A percentile compares a stretch with the other conserved stretches of the same genome.
These are phyloP conservation scores for Mesembrinibis cayennensis DNA, from an alignment of 2,113 vertebrate genomes.

Conservation along the genomic window DNA sequence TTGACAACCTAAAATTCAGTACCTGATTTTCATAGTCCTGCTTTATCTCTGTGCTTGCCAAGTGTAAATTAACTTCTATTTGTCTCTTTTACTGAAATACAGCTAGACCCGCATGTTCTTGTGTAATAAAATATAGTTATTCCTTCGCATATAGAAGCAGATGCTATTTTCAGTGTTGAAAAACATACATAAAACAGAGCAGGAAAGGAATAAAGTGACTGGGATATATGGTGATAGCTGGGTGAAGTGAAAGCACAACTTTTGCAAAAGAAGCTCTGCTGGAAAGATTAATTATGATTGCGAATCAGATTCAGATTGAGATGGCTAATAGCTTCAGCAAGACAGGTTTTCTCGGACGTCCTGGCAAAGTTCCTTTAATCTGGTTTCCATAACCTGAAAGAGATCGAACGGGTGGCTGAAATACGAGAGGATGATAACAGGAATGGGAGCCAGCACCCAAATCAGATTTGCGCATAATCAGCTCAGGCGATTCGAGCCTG, in stretches of 20 bases:
- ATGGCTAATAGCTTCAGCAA: background rate
- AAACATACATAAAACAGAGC: background rate
- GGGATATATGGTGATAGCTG: background rate
- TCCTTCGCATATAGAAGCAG: background rate
- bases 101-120: background rate
- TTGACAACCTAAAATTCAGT: background rate
- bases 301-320: background rate
- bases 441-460: background rate
- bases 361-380: background rate
- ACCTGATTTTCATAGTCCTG: background rate
- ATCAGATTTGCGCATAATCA: conserved; percentile 16
- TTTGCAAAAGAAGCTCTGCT: background rate
- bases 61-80: background rate
- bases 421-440: background rate
- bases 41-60: background rate
- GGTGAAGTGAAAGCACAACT: background rate
- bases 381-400: background rate
- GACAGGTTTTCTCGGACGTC: background rate
- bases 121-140: background rate
- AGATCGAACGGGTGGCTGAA: background rate
- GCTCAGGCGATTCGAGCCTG: background rate
- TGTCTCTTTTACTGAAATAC: background rate
- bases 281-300: background rate
- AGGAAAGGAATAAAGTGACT: background rate
- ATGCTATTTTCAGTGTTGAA: background rate